phyloP scores from a whole-genome alignment of 2,113 vertebrate species.

The Cranoglanis bouderius region DNA sequence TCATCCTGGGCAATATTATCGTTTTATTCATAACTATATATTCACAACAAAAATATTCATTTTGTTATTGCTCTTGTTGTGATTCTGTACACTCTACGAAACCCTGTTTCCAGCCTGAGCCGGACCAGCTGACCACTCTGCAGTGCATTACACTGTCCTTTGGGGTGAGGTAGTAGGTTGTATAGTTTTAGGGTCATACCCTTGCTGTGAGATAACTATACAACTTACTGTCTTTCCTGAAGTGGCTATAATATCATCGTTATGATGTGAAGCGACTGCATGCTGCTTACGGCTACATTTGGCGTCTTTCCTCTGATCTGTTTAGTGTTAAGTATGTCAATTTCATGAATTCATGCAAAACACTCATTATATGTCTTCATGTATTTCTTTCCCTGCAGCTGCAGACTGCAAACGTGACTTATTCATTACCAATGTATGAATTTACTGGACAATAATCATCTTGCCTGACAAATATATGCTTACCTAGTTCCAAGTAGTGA shows the following conservation, averaged over 20 bases:
- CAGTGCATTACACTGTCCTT: constrained; percentile 79
- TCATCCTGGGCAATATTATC: neutral
- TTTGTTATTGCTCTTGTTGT: neutral
- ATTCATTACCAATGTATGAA: neutral
- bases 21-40: neutral
- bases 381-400: neutral
- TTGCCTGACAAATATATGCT: neutral
- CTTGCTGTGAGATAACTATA: constrained; percentile 97
- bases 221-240: constrained; percentile 99
- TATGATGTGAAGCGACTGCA: constrained; percentile 5
- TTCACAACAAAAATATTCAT: neutral
- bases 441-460: neutral
- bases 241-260: constrained; percentile 85
- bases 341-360: neutral
- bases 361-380: neutral
- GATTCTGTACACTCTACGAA: neutral
- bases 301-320: neutral
- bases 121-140: constrained; percentile 33
- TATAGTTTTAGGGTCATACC: constrained; percentile 98
- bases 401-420: neutral
- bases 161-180: constrained; percentile 99
- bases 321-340: neutral
- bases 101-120: neutral
- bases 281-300: neutral
- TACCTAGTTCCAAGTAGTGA: neutral